Evolutionary conservation across 2,113 vertebrate species (phyloP), one percentile per base, ranked within the genome.

Genomic region (Toxostoma redivivum): DNA sequence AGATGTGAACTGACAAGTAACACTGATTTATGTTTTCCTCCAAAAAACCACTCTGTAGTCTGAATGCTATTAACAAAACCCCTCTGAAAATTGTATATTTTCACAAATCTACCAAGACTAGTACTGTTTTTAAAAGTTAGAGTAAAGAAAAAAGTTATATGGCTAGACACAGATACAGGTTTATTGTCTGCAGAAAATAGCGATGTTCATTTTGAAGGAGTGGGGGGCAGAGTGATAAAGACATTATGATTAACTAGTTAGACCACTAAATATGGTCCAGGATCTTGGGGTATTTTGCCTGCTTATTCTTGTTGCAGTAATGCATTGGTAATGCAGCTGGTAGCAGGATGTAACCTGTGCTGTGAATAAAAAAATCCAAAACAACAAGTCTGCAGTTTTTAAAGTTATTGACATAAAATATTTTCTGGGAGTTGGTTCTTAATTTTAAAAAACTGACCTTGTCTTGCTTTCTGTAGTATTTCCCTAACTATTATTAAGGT

Each of bases 161-260:
- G 23, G 3, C 12, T 10, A 14, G 67, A 72, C 84, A 54, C 1
- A 1, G 0, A 1, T 13, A 4, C 0, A n/a, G 21, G 4, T 84
- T 69, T 38, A 44, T 51, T 60, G 58, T 37, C 53, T 35, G 58
- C 18, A 76, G 58, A 57, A 80, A 71, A 54, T 1, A 51, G 27
- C 42, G 62, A 4, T 4, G n/a, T 30, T 35, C 3, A 9, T n/a
- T 79, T 37, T 31, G 71, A 54, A 54, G 27, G 71, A 25, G 11
- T 2, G 5, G 15, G 10, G 6, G 8, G 3, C 2, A 24, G 25
- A 31, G 23, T 31, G 15, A 50, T 47, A 54, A 53, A 71, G 57
- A 42, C 25, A 1, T 27, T 54, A 23, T 12, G 6, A 21, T 28
- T 25, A 73, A 21, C 10, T 53, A 37, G 24, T 53, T 28, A 35